Base-by-base conservation (phyloP, 2,113 vertebrate species). In the Ranitomeya imitator region DNA sequence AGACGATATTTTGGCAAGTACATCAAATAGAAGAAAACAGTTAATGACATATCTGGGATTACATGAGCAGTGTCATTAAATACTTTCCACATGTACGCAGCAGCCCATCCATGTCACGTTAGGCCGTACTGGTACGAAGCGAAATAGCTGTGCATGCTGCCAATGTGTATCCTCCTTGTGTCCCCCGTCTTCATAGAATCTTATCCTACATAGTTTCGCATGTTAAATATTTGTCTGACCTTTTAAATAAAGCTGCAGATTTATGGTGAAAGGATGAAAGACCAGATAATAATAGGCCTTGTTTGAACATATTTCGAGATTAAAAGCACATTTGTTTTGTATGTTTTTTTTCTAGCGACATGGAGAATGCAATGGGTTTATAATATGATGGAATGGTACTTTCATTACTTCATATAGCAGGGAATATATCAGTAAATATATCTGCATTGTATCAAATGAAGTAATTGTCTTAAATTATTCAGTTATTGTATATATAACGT, bases 11-110 rank as follows among this genome's bases (percentile, higher is more conserved):
- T 87, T 87, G 76, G 63, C 77, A 55, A 67, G 52, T 54, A 80
- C 77, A 81, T 87, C 63, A 81, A 18, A 87, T 81, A 81, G 19
- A 57, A 81, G 23, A 67, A 80, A 79, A 69, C 7, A 59, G 63
- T 67, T 87, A 80, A 71, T 80, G 31, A 67, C 65, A 80, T 80
- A 57, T 87, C 69, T 18, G 55, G 61, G 59, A 79, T 71, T 57
- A 51, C 52, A 57, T 87, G 45, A 79, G 60, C 45, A 23, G 51
- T 79, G 45, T 87, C 23, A 79, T 69, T 69, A 80, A 87, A 80
- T 87, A 31, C 26, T 54, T 80, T 86, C 85, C 76, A 80, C 85
- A 86, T 80, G 61, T 52, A 80, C 8, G 37, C 8, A 37, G 23
- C 54, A 57, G 23, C 54, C 71, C 31, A 80, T 79, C 9, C 52